Percentiles rank a stretch among this genome's conserved stretches.
phyloP scores from a whole-genome alignment of 2,888 invertebrate species.

The Holacanthella duospinosa region DNA sequence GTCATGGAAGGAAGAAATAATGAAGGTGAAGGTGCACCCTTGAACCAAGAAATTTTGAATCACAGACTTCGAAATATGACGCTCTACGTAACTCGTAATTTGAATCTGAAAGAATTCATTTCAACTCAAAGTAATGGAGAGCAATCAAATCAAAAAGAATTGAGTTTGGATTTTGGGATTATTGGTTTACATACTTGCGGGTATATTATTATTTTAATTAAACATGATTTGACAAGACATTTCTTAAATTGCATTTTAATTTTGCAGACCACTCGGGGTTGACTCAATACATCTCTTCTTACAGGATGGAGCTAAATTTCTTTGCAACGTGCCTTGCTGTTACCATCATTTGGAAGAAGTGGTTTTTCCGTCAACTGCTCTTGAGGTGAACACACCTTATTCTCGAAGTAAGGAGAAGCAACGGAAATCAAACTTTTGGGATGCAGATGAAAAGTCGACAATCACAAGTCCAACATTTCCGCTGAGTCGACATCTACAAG shows the following conservation, averaged over 20 bases:
- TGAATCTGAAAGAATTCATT: too few species aligned
- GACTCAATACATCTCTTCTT: slow-evolving; percentile 60
- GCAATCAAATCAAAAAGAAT: not conserved
- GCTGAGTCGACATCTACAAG: slow-evolving; percentile 52
- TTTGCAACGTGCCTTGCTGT: slow-evolving; percentile 81
- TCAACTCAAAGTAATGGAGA: too few species aligned
- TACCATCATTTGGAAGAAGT: slow-evolving; percentile 67
- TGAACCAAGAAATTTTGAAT: not conserved
- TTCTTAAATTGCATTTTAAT: not conserved
- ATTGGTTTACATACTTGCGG: slow-evolving; percentile 83
- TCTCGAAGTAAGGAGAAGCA: slow-evolving; percentile 16
- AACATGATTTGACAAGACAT: too few species aligned
- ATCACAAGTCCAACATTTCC: slow-evolving; percentile 52
- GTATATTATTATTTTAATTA: too few species aligned
- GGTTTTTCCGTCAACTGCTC: not conserved
- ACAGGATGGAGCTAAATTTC: slow-evolving; percentile 46
- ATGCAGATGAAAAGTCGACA: slow-evolving; percentile 39
- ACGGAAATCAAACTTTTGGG: slow-evolving; percentile 38
- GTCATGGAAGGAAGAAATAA: too few species aligned
- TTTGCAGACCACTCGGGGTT: slow-evolving; percentile 51
- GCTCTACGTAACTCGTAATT: not conserved
- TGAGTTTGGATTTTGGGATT: slow-evolving; percentile 39
- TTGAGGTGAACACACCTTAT: slow-evolving; percentile 34
- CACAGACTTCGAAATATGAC: not conserved
- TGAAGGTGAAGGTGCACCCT: not conserved